Evolutionary conservation across 2,113 vertebrate genomes (phyloP).

Genomic region (Platichthys flesus): DNA sequence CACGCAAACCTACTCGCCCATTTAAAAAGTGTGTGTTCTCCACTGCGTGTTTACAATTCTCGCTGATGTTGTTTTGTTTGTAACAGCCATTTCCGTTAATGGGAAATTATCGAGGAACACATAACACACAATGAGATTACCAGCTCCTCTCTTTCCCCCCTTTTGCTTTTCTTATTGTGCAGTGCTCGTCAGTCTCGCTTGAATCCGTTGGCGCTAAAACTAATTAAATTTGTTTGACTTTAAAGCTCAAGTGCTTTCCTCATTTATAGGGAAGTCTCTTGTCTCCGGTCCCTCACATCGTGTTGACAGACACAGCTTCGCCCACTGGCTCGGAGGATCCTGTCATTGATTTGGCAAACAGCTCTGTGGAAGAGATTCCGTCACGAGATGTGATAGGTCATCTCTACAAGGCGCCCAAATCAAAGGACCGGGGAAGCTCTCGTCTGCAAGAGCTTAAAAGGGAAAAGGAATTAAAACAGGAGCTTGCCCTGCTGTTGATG

Average conservation of each 20-base stretch:
- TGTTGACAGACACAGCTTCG: conserved; percentile 84
- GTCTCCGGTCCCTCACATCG: conserved; percentile 85
- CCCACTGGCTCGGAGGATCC: conserved; percentile 72
- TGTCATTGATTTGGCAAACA: conserved; percentile 47
- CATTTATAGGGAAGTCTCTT: conserved; percentile 72
- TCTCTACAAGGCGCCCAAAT: conserved; percentile 1
- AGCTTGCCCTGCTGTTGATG: conserved; percentile 49
- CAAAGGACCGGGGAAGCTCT: conserved; percentile 15
- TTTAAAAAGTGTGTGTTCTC: not conserved
- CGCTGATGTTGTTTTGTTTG: not conserved
- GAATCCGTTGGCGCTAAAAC: conserved; percentile 1
- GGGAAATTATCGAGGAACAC: not conserved
- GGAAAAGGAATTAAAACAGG: conserved; percentile 35
- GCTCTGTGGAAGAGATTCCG: conserved; percentile 18
- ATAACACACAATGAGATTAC: not conserved
- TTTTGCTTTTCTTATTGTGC: conserved; percentile 1
- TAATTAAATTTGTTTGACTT: conserved; percentile 36
- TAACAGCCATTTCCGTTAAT: not conserved
- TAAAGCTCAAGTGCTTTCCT: conserved; percentile 59
- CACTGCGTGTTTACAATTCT: not conserved
- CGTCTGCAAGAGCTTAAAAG: conserved; percentile 44
- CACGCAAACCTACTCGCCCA: not conserved
- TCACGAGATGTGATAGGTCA: conserved; percentile 7
- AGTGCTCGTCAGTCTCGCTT: conserved; percentile 10
- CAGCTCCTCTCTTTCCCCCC: not conserved